Evolutionary conservation across 2,113 vertebrate genomes (phyloP).

Genomic region (Rafetus swinhoei): DNA sequence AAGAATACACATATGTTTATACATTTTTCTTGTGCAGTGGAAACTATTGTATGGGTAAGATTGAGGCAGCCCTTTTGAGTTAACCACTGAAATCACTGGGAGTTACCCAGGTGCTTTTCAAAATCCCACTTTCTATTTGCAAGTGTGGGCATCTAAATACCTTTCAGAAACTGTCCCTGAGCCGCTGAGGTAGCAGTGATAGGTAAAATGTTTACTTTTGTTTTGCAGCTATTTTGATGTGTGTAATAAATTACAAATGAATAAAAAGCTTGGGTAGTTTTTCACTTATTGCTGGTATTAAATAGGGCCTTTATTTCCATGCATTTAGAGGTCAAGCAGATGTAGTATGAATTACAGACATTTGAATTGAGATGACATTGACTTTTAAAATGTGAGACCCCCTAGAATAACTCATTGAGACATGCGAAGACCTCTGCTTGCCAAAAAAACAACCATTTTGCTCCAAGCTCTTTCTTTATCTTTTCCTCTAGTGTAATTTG

Average conservation of each 20-base stretch:
- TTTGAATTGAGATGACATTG: constrained; percentile 18
- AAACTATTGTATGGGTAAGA: constrained; percentile 29
- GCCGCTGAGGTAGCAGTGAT: background rate
- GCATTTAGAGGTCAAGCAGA: constrained; percentile 21
- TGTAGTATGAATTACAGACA: constrained; percentile 20
- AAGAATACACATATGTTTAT: constrained; percentile 34
- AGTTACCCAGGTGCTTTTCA: background rate
- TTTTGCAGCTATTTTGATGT: background rate
- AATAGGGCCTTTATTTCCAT: background rate
- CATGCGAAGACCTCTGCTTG: background rate
- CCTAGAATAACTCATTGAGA: background rate
- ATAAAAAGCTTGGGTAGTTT: background rate
- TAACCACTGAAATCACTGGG: background rate
- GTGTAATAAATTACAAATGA: background rate
- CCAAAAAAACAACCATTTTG: background rate
- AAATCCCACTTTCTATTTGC: background rate
- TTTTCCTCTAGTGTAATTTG: constrained; percentile 5
- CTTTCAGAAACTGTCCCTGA: background rate
- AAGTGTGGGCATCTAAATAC: background rate
- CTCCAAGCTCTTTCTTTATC: constrained; percentile 6
- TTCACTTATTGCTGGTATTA: background rate
- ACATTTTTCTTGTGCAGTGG: background rate
- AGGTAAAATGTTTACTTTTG: background rate
- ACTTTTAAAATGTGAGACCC: background rate
- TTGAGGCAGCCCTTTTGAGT: background rate